These are phyloP conservation scores for Nowickia ferox DNA, from an alignment of 2,888 invertebrate genomes.

Conservation along the genomic window DNA sequence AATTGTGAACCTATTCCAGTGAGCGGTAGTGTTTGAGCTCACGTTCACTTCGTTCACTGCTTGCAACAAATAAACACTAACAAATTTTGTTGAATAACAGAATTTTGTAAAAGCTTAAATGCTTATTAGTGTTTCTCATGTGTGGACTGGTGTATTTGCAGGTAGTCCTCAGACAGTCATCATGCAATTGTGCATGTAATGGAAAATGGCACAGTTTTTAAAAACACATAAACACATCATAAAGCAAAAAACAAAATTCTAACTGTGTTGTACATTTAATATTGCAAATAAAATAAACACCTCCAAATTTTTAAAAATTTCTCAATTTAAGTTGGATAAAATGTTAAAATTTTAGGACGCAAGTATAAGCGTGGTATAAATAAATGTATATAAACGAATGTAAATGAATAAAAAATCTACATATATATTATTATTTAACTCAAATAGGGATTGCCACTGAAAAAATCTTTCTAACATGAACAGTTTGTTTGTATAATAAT, in stretches of 20 bases:
- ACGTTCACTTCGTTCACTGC: not conserved
- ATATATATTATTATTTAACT: too few relatives aligned
- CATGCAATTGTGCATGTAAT: conserved; percentile 62
- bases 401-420: too few relatives aligned
- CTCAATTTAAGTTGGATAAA: conserved; percentile 24
- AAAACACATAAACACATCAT: conserved; percentile 51
- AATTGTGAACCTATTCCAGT: too few relatives aligned
- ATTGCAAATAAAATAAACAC: conserved; percentile 21
- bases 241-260: conserved; percentile 11
- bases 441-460: too few relatives aligned
- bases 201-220: conserved; percentile 39
- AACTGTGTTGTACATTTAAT: conserved; percentile 1
- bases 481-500: too few relatives aligned
- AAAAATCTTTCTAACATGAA: too few relatives aligned
- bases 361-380: not conserved
- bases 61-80: conserved; percentile 11
- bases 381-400: not conserved
- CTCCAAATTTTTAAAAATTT: conserved; percentile 16
- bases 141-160: conserved; percentile 8
- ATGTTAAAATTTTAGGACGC: not conserved
- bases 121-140: conserved; percentile 17
- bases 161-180: conserved; percentile 27
- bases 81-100: conserved; percentile 38
- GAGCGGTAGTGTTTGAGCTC: too few relatives aligned
- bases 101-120: conserved; percentile 29